Evolutionary conservation across 1,140 invertebrate genomes (phyloP), one percentile per base, ranked within the genome.

Genomic region (Calliopsis andreniformis): DNA sequence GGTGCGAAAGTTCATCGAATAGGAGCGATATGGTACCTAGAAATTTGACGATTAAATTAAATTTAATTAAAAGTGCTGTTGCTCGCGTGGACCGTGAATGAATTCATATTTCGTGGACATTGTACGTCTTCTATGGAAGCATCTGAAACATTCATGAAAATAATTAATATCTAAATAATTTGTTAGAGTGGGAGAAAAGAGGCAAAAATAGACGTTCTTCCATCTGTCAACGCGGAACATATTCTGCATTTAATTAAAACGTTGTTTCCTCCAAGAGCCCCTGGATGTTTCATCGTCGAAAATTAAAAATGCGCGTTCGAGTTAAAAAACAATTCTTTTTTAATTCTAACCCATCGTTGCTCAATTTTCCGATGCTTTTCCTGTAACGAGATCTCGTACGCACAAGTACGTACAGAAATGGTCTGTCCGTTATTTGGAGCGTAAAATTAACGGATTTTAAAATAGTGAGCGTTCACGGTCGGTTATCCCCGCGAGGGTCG

Each of bases 391-490:
- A 0, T 8, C 5, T 14, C 12, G 14, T 8, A n/a, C 0, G 8
- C n/a, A 18, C 8, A 16, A 23, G 23, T 6, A 18, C 32, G 42
- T n/a, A 51, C 32, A 28, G 23, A 66, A 73, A 67, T 59, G 70
- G 25, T 32, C 70, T 7, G 61, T 23, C 45, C 35, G 25, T 23
- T 35, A 45, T 72, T 42, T 42, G 70, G 70, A 16, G 42, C 69
- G 64, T 66, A 32, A 83, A 83, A 84, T 83, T 59, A 77, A 77
- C 53, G 30, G 47, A 77, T 84, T 84, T 80, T 55, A 58, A 83
- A 83, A 76, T 76, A 76, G 49, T 71, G 71, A 76, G 20, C 25
- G 45, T 35, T 56, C 32, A 66, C 63, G 47, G 59, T 35, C 47
- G 45, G 45, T 49, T 53, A 43, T 28, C 10, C 35, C 23, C 58